Conservation (phyloP, 2,888 invertebrate genomes). For the Drosophila silvestris region DNA sequence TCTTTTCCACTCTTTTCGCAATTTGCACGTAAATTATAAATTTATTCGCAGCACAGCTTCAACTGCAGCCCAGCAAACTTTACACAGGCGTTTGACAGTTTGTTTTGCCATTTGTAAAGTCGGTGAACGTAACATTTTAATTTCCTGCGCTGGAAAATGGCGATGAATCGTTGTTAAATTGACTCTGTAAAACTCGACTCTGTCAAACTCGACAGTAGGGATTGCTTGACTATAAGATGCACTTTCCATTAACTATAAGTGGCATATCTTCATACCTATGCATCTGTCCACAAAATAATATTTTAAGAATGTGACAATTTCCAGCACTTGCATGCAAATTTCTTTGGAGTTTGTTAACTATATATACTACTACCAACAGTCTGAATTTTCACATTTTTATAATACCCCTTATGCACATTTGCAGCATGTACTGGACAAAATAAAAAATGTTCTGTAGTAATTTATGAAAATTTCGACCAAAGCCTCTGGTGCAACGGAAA, state of each 20-base stretch:
- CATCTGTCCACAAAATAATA: background rate
- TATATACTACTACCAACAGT: background rate
- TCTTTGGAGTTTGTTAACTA: background rate
- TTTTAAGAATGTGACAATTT: background rate
- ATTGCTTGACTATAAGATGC: background rate
- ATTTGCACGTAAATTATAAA: background rate
- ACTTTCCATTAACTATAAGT: background rate
- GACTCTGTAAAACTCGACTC: background rate
- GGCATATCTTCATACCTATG: background rate
- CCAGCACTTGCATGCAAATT: background rate
- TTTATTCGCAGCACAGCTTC: background rate
- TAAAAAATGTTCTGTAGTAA: conserved; percentile 3
- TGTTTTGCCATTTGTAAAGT: conserved; percentile 41
- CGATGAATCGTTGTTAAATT: conserved; percentile 11
- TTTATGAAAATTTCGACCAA: conserved; percentile 40
- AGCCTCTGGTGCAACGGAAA: conserved; percentile 10
- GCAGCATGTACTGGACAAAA: background rate
- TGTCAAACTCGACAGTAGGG: background rate
- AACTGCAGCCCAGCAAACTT: conserved; percentile 12
- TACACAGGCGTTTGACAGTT: conserved; percentile 17
- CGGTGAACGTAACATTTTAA: conserved; percentile 37
- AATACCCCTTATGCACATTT: background rate
- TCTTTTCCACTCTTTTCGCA: background rate
- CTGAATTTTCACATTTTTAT: background rate
- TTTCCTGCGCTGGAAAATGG: conserved; percentile 33